Conservation (phyloP, 2,797 vertebrate species). For the Argyrosomus regius region DNA sequence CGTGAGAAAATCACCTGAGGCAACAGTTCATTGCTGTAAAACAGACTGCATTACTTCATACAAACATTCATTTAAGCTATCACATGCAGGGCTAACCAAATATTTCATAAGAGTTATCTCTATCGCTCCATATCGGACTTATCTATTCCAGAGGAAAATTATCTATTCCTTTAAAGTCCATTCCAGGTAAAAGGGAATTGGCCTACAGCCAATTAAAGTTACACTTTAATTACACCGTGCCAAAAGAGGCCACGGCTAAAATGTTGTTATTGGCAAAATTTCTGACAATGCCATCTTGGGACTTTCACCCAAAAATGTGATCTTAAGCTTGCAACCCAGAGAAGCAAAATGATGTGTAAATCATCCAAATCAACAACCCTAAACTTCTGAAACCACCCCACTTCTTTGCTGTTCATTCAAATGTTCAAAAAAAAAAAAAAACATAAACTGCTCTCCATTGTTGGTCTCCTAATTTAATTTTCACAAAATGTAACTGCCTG, state of each 20-base stretch:
- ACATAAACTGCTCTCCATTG: neutral
- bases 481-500: neutral
- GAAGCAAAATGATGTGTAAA: no score
- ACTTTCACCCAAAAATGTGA: no score
- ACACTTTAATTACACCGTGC: no score
- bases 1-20: constrained; percentile 4
- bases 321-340: neutral
- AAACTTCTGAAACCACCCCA: neutral
- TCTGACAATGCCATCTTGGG: no score
- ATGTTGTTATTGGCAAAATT: no score
- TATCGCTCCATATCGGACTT: neutral
- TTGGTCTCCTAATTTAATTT: neutral
- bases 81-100: constrained; percentile 12
- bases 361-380: no score
- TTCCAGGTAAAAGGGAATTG: neutral
- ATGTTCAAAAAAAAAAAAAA: neutral
- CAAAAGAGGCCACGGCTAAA: no score
- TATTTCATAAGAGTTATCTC: constrained; percentile 26
- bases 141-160: neutral
- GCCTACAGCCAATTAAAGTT: neutral
- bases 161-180: neutral
- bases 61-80: neutral
- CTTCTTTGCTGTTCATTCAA: neutral
- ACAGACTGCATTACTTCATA: neutral
- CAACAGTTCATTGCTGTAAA: neutral